A percentile compares a stretch with the other conserved stretches of the same genome.
Conservation (phyloP, 2,797 vertebrate genomes). For the Peromyscus eremicus region DNA sequence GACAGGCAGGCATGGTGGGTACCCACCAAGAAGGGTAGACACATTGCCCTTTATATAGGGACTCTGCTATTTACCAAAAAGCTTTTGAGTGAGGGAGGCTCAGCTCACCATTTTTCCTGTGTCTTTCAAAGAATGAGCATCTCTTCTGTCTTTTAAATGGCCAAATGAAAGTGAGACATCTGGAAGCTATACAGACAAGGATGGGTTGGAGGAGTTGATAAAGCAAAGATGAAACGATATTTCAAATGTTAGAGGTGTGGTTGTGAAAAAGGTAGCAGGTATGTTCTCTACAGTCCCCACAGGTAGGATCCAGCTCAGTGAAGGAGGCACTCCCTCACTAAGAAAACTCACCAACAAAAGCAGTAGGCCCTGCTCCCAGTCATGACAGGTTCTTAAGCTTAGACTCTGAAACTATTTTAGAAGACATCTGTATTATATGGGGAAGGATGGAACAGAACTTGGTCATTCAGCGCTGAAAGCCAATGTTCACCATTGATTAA, state of each 20-base stretch:
- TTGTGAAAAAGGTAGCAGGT: not conserved
- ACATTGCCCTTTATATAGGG: not conserved
- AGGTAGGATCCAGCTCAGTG: not conserved
- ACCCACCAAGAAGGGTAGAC: not conserved
- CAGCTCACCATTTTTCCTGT: not conserved
- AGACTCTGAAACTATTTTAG: not conserved
- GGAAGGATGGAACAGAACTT: not conserved
- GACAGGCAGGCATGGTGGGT: not conserved
- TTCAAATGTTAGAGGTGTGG: not conserved
- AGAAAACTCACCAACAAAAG: not conserved
- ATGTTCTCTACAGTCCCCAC: not conserved
- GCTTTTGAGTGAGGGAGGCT: not conserved
- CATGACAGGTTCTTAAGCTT: not conserved
- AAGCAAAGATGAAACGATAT: slow-evolving; percentile 34
- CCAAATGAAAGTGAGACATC: slow-evolving; percentile 25
- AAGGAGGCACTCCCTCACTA: not conserved
- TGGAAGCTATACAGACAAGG: not conserved
- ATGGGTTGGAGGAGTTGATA: not conserved
- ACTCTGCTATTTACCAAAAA: slow-evolving; percentile 16
- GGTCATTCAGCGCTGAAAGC: not conserved
- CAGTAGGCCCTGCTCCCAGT: not conserved
- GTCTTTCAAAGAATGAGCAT: slow-evolving; percentile 22
- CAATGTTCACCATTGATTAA: not conserved
- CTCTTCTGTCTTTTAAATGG: slow-evolving; percentile 49
- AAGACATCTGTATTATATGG: not conserved